These are phyloP conservation scores for Callospermophilus lateralis DNA, from an alignment of 2,113 vertebrate species.

Conservation along the genomic window DNA sequence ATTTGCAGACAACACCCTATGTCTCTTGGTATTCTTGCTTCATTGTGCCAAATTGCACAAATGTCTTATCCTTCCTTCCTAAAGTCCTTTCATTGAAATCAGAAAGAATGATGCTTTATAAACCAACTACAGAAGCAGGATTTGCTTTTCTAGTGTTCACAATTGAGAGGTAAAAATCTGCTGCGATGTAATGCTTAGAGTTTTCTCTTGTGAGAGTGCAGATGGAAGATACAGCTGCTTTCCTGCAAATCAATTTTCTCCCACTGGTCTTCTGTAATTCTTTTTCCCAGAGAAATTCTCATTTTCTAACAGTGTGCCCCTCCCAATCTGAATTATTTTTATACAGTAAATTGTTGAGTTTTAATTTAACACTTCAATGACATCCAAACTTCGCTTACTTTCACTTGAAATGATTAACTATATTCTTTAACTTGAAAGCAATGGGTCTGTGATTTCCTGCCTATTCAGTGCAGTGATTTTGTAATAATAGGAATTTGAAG, in stretches of 20 bases:
- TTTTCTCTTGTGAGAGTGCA: conserved; percentile 69
- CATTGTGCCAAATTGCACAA: neutral
- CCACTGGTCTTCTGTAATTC: conserved; percentile 31
- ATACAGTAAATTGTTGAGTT: conserved; percentile 60
- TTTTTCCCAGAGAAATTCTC: conserved; percentile 70
- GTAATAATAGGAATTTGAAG: neutral
- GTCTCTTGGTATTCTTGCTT: neutral
- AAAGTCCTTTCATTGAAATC: conserved; percentile 61
- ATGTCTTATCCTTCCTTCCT: conserved; percentile 24
- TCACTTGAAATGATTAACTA: neutral
- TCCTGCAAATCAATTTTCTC: conserved; percentile 60
- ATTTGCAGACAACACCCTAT: neutral
- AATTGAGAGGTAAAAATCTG: conserved; percentile 57
- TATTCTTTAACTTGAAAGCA: neutral
- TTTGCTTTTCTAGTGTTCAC: conserved; percentile 66
- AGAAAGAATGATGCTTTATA: conserved; percentile 55
- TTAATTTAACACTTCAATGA: conserved; percentile 62
- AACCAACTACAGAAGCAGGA: conserved; percentile 34
- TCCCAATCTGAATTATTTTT: conserved; percentile 69
- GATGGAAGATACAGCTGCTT: conserved; percentile 68
- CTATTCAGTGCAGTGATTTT: neutral
- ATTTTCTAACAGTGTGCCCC: conserved; percentile 71
- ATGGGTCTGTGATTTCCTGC: neutral
- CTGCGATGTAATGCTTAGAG: neutral
- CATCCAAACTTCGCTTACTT: conserved; percentile 26